Evolutionary conservation across 1,140 invertebrate species (phyloP).

Genomic region (Melanaphis sacchari): DNA sequence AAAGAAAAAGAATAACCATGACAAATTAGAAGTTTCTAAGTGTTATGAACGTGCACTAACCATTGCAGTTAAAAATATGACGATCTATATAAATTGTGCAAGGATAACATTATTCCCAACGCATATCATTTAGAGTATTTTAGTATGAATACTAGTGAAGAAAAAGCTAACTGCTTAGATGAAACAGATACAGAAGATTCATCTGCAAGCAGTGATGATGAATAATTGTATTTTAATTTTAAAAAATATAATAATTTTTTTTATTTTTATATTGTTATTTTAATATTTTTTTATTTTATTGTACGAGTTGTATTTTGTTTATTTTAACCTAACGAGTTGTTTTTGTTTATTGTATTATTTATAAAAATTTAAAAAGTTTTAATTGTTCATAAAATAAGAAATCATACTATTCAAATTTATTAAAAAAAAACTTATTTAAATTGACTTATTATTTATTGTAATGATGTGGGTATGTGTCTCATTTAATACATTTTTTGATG

Average conservation of each 20-base stretch:
- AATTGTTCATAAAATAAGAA: neutral
- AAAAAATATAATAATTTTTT: neutral
- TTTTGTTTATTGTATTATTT: constrained; percentile 21
- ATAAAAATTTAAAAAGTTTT: neutral
- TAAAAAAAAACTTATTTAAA: neutral
- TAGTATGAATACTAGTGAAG: constrained; percentile 24
- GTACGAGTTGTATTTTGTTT: neutral
- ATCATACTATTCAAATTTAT: neutral
- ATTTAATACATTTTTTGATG: constrained; percentile 3
- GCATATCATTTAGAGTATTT: constrained; percentile 3
- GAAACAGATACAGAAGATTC: constrained; percentile 19
- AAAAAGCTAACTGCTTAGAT: constrained; percentile 15
- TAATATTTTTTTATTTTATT: neutral
- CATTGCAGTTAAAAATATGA: neutral
- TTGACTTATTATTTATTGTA: neutral
- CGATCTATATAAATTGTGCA: constrained; percentile 12
- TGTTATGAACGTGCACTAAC: neutral
- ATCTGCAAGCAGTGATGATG: constrained; percentile 2
- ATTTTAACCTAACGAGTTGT: neutral
- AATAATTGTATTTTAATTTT: neutral
- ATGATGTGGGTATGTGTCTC: neutral
- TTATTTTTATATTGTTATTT: neutral
- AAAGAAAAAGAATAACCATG: constrained; percentile 25
- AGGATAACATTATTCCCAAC: neutral
- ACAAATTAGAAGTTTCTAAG: constrained; percentile 16